Evolutionary conservation across 2,797 vertebrate genomes (phyloP).

Genomic region (Gobio occitaniae): DNA sequence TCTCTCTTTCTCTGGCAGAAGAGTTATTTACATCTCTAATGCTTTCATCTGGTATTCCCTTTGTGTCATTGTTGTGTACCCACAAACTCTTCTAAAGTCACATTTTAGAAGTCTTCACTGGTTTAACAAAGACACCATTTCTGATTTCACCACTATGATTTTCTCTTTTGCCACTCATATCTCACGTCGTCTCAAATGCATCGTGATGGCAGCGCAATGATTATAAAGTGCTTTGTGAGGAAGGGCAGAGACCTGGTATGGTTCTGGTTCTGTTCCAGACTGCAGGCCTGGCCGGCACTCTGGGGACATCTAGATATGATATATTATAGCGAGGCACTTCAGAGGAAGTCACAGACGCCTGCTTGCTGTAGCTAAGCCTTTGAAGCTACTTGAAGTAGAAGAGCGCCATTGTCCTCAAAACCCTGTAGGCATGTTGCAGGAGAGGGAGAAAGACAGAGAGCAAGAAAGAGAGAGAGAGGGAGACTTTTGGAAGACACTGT

Average conservation of each 20-base stretch:
- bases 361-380: constrained; percentile 82
- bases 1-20: constrained; percentile 59
- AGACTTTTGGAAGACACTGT: constrained; percentile 74
- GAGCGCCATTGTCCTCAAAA: constrained; percentile 84
- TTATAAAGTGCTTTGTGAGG: constrained; percentile 22
- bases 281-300: constrained; percentile 60
- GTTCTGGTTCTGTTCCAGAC: constrained; percentile 60
- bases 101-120: constrained; percentile 68
- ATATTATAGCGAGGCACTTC: constrained; percentile 86
- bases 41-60: constrained; percentile 82
- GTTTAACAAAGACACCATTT: constrained; percentile 65
- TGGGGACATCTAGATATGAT: constrained; percentile 81
- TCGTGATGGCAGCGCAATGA: constrained; percentile 66
- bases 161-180: constrained; percentile 17
- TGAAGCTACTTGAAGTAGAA: constrained; percentile 87
- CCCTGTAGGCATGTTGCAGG: constrained; percentile 86
- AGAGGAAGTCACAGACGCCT: constrained; percentile 77
- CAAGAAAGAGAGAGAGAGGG: constrained; percentile 71
- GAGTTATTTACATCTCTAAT: constrained; percentile 78
- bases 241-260: constrained; percentile 38
- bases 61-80: constrained; percentile 78
- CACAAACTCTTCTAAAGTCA: constrained; percentile 62
- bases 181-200: constrained; percentile 61
- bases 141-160: constrained; percentile 54
- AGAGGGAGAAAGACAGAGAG: constrained; percentile 81